phyloP scores from a whole-genome alignment of 2,113 vertebrate genomes.

The Hirundichthys speculiger region DNA sequence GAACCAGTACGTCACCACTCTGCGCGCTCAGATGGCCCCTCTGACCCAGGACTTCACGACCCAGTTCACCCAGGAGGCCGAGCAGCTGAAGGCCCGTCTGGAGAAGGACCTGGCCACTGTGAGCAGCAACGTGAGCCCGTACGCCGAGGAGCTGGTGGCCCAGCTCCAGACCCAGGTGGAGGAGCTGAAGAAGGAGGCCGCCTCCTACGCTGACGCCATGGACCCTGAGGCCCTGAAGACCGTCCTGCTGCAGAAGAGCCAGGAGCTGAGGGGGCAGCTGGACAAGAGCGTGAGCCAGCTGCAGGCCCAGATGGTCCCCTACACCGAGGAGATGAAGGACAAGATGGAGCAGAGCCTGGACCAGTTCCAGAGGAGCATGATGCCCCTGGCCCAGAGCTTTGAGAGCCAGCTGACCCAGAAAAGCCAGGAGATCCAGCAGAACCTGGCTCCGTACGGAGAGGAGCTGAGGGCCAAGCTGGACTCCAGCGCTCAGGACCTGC shows the following conservation, averaged over 20 bases:
- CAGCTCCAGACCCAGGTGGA: constrained; percentile 82
- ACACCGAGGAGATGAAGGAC: constrained; percentile 51
- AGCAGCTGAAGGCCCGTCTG: constrained; percentile 65
- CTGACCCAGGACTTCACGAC: constrained; percentile 50
- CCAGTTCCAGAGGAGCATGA: constrained; percentile 69
- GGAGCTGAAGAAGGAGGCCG: constrained; percentile 76
- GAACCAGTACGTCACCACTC: constrained; percentile 27
- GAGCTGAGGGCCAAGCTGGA: constrained; percentile 56
- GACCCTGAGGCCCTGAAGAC: constrained; percentile 55
- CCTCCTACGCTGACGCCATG: constrained; percentile 56
- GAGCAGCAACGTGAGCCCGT: constrained; percentile 51
- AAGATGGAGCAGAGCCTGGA: constrained; percentile 63
- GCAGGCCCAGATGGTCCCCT: constrained; percentile 61
- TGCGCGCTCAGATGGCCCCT: constrained; percentile 53
- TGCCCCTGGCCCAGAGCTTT: constrained; percentile 67
- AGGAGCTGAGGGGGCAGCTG: constrained; percentile 62
- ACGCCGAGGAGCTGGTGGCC: constrained; percentile 70
- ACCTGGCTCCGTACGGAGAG: constrained; percentile 52
- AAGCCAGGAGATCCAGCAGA: constrained; percentile 66
- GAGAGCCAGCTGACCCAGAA: constrained; percentile 59
- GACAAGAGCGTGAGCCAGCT: constrained; percentile 47
- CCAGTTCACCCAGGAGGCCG: constrained; percentile 62
- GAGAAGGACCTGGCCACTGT: constrained; percentile 53
- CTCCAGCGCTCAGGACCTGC: constrained; percentile 57
- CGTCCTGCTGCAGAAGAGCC: constrained; percentile 51